These are phyloP conservation scores for Malaclemys terrapin DNA, from an alignment of 2,113 vertebrate species.

Conservation along the genomic window DNA sequence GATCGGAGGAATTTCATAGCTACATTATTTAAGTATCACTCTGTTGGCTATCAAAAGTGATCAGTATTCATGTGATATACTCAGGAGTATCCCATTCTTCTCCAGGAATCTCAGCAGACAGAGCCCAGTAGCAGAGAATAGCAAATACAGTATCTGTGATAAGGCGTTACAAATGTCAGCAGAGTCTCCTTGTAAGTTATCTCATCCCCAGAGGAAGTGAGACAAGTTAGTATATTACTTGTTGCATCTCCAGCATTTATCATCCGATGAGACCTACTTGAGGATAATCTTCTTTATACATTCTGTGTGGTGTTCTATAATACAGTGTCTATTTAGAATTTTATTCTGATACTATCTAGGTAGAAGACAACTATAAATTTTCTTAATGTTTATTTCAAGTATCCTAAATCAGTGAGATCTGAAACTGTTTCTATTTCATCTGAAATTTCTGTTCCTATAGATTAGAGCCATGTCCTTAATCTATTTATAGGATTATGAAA, in stretches of 20 bases:
- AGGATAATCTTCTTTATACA: constrained; percentile 33
- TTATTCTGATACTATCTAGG: constrained; percentile 37
- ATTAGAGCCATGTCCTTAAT: not conserved
- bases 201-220: constrained; percentile 36
- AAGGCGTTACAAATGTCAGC: constrained; percentile 70
- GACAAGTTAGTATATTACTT: constrained; percentile 38
- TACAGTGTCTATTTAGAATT: constrained; percentile 6
- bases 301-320: not conserved
- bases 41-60: constrained; percentile 46
- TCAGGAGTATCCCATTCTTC: constrained; percentile 54
- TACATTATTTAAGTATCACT: constrained; percentile 26
- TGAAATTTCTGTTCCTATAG: not conserved
- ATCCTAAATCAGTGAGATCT: not conserved
- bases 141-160: constrained; percentile 69
- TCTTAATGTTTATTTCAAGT: not conserved
- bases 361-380: constrained; percentile 6
- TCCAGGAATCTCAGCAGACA: constrained; percentile 47
- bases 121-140: constrained; percentile 61
- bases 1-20: not conserved
- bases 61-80: constrained; percentile 6
- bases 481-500: not conserved
- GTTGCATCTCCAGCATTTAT: constrained; percentile 46
- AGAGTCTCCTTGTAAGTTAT: constrained; percentile 44
- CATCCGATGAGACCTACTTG: constrained; percentile 43
- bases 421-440: not conserved